phyloP scores from a whole-genome alignment of 2,888 invertebrate species.

The Trimorus sp. region DNA sequence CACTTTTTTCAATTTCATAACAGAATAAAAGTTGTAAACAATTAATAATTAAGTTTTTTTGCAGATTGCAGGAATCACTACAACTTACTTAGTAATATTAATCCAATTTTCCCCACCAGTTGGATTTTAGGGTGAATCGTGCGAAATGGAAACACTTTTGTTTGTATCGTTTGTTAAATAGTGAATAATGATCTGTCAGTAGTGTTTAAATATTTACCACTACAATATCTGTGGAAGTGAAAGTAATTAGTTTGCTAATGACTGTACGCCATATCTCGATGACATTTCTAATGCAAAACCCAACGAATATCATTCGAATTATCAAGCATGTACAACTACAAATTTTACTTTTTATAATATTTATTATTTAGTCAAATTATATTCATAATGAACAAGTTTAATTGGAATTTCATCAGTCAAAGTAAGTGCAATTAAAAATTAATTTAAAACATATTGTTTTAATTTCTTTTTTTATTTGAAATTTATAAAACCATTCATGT shows the following conservation, averaged over 20 bases:
- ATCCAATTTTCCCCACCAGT: constrained; percentile 43
- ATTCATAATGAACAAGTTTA: too few species aligned
- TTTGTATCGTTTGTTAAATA: neutral
- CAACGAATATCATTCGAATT: too few species aligned
- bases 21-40: neutral
- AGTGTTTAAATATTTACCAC: constrained; percentile 1
- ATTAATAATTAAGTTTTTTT: constrained; percentile 16
- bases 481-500: too few species aligned
- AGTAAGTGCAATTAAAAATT: too few species aligned
- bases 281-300: constrained; percentile 3
- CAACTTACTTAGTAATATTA: constrained; percentile 43
- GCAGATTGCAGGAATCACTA: constrained; percentile 40
- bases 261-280: neutral
- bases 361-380: too few species aligned
- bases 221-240: neutral
- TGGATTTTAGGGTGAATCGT: constrained; percentile 7
- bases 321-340: too few species aligned
- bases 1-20: neutral
- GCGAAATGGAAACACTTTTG: neutral
- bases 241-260: constrained; percentile 7
- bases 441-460: too few species aligned
- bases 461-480: too few species aligned
- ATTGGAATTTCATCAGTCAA: too few species aligned
- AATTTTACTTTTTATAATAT: too few species aligned
- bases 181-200: neutral